phyloP scores from a whole-genome alignment of 2,113 vertebrate genomes.

The Phasianus colchicus region DNA sequence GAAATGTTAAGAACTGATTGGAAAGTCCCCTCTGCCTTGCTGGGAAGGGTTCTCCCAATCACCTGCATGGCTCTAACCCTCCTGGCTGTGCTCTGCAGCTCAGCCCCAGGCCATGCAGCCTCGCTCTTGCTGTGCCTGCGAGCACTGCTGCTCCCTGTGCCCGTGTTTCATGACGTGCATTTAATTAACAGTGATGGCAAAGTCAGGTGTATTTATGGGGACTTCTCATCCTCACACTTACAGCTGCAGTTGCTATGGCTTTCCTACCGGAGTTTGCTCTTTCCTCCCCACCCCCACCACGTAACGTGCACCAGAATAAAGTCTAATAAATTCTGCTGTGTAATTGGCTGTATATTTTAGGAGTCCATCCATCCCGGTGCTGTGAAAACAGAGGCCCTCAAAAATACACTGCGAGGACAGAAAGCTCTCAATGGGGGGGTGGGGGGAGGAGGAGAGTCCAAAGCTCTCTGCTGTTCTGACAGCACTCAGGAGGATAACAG shows the following conservation, averaged over 20 bases:
- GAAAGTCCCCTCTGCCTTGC: background rate
- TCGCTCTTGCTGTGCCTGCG: background rate
- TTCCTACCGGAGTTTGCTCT: constrained; percentile 2
- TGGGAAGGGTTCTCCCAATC: background rate
- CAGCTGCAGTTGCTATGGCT: constrained; percentile 49
- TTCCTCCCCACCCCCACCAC: background rate
- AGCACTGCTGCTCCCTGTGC: background rate
- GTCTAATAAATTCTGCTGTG: constrained; percentile 26
- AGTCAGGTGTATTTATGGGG: constrained; percentile 56
- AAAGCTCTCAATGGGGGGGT: background rate
- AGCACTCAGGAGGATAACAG: background rate
- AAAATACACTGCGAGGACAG: constrained; percentile 12
- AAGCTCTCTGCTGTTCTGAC: background rate
- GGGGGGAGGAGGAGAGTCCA: background rate
- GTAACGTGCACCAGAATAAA: constrained; percentile 9
- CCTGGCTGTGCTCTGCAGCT: background rate
- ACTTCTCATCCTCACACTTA: constrained; percentile 30
- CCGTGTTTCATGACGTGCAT: constrained; percentile 44
- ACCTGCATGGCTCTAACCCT: background rate
- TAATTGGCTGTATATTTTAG: constrained; percentile 24
- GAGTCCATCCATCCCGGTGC: background rate
- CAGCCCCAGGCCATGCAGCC: background rate
- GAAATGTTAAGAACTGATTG: constrained; percentile 8
- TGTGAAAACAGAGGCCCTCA: background rate
- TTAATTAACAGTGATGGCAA: constrained; percentile 51